These are phyloP conservation scores for Labroides dimidiatus DNA, from an alignment of 2,797 vertebrate genomes.

Conservation along the genomic window DNA sequence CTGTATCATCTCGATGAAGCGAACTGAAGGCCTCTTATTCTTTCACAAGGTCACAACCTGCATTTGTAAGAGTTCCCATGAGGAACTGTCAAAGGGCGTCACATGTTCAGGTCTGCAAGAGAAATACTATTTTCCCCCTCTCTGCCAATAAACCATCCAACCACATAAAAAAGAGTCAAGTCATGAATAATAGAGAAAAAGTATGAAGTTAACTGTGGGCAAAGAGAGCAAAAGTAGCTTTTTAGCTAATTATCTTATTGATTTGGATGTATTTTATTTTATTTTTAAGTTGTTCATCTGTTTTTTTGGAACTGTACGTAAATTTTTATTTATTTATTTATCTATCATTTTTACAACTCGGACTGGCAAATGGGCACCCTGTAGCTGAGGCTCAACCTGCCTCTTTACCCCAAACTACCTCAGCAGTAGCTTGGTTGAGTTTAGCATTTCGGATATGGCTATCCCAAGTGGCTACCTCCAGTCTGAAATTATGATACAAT, in stretches of 20 bases:
- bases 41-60: constrained; percentile 12
- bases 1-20: neutral
- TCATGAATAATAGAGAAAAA: neutral
- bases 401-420: no score
- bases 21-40: constrained; percentile 1
- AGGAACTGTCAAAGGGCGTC: constrained; percentile 17
- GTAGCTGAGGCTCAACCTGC: no score
- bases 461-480: no score
- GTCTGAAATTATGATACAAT: no score
- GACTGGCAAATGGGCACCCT: no score
- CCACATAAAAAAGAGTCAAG: constrained; percentile 4
- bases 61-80: constrained; percentile 6
- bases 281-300: no score
- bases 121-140: neutral
- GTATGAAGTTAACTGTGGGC: neutral
- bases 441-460: no score
- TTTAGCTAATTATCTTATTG: neutral
- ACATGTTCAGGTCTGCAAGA: constrained; percentile 16
- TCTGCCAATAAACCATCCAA: neutral
- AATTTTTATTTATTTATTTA: no score
- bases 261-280: neutral
- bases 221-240: neutral
- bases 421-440: no score
- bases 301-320: no score
- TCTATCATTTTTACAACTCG: no score